Evolutionary conservation across 2,888 invertebrate species (phyloP), one percentile per base, ranked within the genome.

Genomic region (Neoitamus cyanurus): DNA sequence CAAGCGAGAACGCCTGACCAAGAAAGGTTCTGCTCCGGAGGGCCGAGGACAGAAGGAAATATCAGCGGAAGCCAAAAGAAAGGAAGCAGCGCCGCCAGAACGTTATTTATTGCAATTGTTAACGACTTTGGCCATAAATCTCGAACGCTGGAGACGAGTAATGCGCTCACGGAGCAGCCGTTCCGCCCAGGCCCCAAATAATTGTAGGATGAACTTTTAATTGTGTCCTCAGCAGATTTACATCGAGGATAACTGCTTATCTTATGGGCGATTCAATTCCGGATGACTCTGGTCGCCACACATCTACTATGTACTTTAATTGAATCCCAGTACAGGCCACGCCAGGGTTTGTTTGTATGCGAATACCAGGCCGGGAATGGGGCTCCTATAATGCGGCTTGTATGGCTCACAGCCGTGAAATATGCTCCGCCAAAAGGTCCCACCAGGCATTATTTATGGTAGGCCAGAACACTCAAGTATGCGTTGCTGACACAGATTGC

Each of bases 41-140:
- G 80, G 37, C 42, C 69, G 46, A 58, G 83, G 85, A 83, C 84
- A 85, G 80, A 86, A 85, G 86, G 85, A 85, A 83, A 85, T 82
- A 85, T 85, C 85, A 84, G 75, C 70, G 84, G 85, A 86, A 86
- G 78, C 84, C 80, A 85, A 69, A 86, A 85, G 86, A 86, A 85
- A 84, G 85, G 85, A 86, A 86, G 84, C 86, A 86, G 86, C 85
- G 87, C 87, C 86, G 85, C 86, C 86, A 86, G 87, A 86, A 87
- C 85, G 87, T 88, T 87, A 88, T 88, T 88, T 88, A 88, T 88
- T 88, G 86, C 87, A 88, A 87, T 87, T 87, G 87, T 87, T 88
- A 88, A 87, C 87, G 87, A 87, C 87, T 88, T 87, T 86, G 84
- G 86, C 87, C 85, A 87, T 87, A 87, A 87, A 87, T 87, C 87